phyloP scores from a whole-genome alignment of 2,888 invertebrate species.

The Drosophila emarginata region DNA sequence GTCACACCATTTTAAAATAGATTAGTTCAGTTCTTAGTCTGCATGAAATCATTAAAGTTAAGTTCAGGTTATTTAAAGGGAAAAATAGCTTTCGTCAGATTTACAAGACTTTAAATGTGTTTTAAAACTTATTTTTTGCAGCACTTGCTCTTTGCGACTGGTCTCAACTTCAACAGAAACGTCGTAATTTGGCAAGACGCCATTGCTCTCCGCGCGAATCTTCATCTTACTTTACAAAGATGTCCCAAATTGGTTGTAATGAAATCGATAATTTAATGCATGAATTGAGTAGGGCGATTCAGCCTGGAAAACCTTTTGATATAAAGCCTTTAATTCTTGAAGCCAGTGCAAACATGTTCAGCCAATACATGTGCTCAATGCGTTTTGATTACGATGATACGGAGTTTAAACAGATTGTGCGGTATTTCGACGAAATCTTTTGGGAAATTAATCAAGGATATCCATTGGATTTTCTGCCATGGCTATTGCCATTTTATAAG shows the following conservation, averaged over 20 bases:
- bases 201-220: conserved; percentile 91
- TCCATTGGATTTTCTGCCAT: conserved; percentile 93
- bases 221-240: conserved; percentile 87
- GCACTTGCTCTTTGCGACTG: conserved; percentile 94
- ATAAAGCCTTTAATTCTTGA: conserved; percentile 89
- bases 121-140: conserved; percentile 82
- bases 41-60: too few relatives aligned
- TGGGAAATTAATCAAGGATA: conserved; percentile 96
- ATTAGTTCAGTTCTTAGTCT: too few relatives aligned
- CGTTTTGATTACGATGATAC: conserved; percentile 88
- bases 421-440: conserved; percentile 92
- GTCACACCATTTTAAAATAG: too few relatives aligned
- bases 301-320: conserved; percentile 82
- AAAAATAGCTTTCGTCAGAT: too few relatives aligned
- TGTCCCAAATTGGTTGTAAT: conserved; percentile 87
- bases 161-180: conserved; percentile 91
- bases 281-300: conserved; percentile 83
- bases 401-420: conserved; percentile 87
- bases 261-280: conserved; percentile 86
- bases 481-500: conserved; percentile 89
- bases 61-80: too few relatives aligned
- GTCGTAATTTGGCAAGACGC: conserved; percentile 89
- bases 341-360: conserved; percentile 92
- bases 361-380: conserved; percentile 92
- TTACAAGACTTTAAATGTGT: too few relatives aligned